Evolutionary conservation across 2,888 invertebrate genomes (phyloP).

Genomic region (Sialis lutaria): DNA sequence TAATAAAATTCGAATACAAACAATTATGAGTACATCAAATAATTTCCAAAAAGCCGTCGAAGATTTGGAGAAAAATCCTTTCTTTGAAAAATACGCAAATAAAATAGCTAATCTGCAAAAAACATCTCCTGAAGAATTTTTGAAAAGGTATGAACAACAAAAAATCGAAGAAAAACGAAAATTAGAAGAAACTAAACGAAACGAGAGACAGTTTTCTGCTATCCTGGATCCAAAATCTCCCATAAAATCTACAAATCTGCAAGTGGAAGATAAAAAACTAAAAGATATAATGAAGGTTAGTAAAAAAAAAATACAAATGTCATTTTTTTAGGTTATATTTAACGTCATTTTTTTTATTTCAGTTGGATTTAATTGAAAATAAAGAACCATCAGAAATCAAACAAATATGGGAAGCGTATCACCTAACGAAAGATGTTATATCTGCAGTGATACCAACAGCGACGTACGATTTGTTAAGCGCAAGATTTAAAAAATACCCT

Average conservation of each 20-base stretch:
- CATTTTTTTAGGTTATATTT: background rate
- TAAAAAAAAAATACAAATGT: background rate
- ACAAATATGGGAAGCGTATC: conserved; percentile 65
- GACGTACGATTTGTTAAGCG: conserved; percentile 38
- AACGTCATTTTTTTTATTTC: background rate
- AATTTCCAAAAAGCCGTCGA: conserved; percentile 32
- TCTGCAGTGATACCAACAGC: conserved; percentile 49
- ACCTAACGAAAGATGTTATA: conserved; percentile 57
- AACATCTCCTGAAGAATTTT: conserved; percentile 58
- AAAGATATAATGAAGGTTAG: conserved; percentile 50
- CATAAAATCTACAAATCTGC: conserved; percentile 14
- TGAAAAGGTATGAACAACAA: conserved; percentile 39
- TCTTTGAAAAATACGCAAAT: conserved; percentile 61
- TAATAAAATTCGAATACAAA: background rate
- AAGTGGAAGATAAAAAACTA: conserved; percentile 33
- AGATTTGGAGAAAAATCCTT: conserved; percentile 50
- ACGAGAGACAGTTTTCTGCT: conserved; percentile 39
- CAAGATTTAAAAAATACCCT: conserved; percentile 39
- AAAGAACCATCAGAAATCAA: conserved; percentile 54
- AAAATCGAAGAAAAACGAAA: conserved; percentile 19
- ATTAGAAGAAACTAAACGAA: conserved; percentile 20
- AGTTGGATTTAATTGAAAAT: conserved; percentile 48
- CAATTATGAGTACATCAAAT: conserved; percentile 24
- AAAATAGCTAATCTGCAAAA: conserved; percentile 59
- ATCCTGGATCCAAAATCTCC: conserved; percentile 43